phyloP scores from a whole-genome alignment of 2,797 vertebrate species.

The Philypnodon macrostomus region DNA sequence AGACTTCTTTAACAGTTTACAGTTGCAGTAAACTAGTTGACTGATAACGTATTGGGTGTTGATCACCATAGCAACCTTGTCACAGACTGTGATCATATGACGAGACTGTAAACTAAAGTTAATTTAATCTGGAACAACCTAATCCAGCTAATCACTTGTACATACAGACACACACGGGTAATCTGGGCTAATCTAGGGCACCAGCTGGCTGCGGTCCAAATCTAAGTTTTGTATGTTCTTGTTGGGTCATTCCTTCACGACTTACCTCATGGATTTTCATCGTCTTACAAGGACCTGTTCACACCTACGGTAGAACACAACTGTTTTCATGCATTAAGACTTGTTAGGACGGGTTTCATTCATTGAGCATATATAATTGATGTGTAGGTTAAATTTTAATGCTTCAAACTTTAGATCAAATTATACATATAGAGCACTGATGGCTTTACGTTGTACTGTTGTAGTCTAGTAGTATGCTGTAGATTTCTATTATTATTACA shows the following conservation, averaged over 20 bases:
- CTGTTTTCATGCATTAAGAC: conserved; percentile 5
- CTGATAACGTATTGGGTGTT: conserved; percentile 18
- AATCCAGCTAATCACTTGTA: conserved; percentile 43
- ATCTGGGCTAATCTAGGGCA: conserved; percentile 58
- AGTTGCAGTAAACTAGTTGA: background rate
- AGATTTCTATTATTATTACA: too few species aligned
- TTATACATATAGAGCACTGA: too few species aligned
- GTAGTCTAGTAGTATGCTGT: too few species aligned
- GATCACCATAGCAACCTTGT: conserved; percentile 12
- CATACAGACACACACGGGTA: conserved; percentile 37
- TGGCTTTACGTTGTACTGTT: too few species aligned
- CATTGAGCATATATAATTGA: too few species aligned
- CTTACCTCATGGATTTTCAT: conserved; percentile 1
- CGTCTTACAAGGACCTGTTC: conserved; percentile 8
- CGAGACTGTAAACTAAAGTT: conserved; percentile 7
- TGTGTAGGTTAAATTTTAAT: too few species aligned
- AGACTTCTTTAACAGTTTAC: too few species aligned
- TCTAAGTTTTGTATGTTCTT: background rate
- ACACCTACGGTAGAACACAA: background rate
- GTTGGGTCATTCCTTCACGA: background rate
- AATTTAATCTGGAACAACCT: conserved; percentile 38
- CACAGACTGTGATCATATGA: conserved; percentile 17
- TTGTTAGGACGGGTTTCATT: conserved; percentile 15
- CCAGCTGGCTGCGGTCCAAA: conserved; percentile 52
- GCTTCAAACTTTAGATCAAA: too few species aligned